phyloP scores from a whole-genome alignment of 1,140 invertebrate genomes.

The Geopemphigus sp. region DNA sequence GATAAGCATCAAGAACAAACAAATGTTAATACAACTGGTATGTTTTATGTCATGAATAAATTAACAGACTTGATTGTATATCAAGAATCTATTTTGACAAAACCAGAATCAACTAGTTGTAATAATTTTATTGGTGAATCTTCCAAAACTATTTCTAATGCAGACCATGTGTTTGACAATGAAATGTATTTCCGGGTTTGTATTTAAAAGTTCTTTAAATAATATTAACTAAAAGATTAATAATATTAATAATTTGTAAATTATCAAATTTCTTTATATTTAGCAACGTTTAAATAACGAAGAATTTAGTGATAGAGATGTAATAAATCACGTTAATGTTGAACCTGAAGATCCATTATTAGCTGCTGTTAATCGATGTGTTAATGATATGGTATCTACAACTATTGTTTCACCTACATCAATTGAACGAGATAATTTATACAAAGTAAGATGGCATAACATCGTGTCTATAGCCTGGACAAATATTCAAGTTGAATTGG shows the following conservation, averaged over 20 bases:
- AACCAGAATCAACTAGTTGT: background rate
- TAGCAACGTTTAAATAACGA: background rate
- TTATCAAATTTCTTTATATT: background rate
- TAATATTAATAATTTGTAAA: too few species aligned
- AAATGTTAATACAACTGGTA: background rate
- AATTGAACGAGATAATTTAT: constrained; percentile 69
- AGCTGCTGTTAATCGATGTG: constrained; percentile 26
- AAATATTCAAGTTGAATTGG: constrained; percentile 88
- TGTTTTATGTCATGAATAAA: background rate
- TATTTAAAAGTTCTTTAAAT: background rate
- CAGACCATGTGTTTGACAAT: background rate
- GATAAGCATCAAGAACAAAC: background rate
- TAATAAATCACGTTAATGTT: too few species aligned
- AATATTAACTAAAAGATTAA: background rate
- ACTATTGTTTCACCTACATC: constrained; percentile 59
- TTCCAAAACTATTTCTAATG: background rate
- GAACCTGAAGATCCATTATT: background rate
- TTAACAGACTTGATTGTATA: background rate
- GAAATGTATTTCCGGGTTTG: background rate
- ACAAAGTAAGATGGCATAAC: constrained; percentile 24
- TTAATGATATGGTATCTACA: constrained; percentile 8
- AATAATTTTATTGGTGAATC: background rate
- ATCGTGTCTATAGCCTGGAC: constrained; percentile 79
- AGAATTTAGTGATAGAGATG: background rate
- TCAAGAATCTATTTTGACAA: too few species aligned